A percentile compares a stretch with the other conserved stretches of the same genome.
Conservation (phyloP, 2,888 invertebrate species). For the Tenodera sinensis region DNA sequence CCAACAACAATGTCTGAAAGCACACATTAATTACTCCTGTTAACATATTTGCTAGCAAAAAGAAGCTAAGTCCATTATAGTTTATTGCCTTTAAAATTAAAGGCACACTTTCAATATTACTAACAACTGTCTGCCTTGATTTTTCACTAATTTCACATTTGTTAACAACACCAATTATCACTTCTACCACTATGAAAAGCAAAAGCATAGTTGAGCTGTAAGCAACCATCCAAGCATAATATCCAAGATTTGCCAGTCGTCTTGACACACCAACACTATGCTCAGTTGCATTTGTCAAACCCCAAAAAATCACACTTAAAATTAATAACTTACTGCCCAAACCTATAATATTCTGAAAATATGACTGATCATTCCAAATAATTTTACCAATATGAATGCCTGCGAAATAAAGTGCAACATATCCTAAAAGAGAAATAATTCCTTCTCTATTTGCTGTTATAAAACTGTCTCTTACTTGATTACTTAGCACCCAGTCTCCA, state of each 20-base stretch:
- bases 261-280: constrained; percentile 63
- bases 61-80: constrained; percentile 78
- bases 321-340: constrained; percentile 33
- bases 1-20: constrained; percentile 58
- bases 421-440: constrained; percentile 78
- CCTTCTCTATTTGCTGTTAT: constrained; percentile 90
- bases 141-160: neutral
- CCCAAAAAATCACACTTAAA: constrained; percentile 44
- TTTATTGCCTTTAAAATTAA: constrained; percentile 68
- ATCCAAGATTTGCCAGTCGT: constrained; percentile 78
- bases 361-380: constrained; percentile 41
- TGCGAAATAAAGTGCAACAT: constrained; percentile 75
- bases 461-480: constrained; percentile 55
- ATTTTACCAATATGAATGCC: constrained; percentile 59
- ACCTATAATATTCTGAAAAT: constrained; percentile 33
- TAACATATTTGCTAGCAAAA: constrained; percentile 75
- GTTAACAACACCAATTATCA: constrained; percentile 32
- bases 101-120: constrained; percentile 44
- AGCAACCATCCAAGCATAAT: constrained; percentile 71
- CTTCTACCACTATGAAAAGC: constrained; percentile 55
- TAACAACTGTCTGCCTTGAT: constrained; percentile 7
- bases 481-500: constrained; percentile 67
- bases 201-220: constrained; percentile 55
- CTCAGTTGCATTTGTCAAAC: constrained; percentile 26
- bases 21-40: constrained; percentile 80